phyloP scores from a whole-genome alignment of 2,113 vertebrate species.

The Hipposideros armiger region DNA sequence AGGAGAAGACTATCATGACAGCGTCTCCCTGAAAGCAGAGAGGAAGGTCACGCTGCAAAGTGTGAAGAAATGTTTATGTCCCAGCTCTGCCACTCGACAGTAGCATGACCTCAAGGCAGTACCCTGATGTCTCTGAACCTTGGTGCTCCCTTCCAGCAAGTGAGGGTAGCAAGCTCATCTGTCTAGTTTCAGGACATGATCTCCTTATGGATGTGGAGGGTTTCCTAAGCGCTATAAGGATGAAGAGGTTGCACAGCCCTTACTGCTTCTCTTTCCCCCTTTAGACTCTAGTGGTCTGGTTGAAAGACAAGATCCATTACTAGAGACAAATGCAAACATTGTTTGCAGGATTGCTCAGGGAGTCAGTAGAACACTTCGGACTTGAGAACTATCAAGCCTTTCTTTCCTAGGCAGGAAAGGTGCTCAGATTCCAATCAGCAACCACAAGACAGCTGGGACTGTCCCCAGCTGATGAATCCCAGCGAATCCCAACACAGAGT shows the following conservation, averaged over 20 bases:
- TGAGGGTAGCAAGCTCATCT: neutral
- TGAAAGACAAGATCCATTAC: neutral
- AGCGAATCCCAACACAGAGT: accelerated
- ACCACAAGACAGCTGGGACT: neutral
- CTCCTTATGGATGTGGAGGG: neutral
- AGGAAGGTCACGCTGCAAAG: neutral
- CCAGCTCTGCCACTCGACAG: neutral
- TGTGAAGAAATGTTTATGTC: neutral
- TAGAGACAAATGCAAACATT: neutral
- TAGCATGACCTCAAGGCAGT: neutral
- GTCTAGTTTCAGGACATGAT: neutral
- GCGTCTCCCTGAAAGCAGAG: neutral
- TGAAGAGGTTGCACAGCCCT: neutral
- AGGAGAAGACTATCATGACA: neutral
- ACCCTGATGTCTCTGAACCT: neutral
- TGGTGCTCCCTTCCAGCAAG: neutral
- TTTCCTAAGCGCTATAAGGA: neutral
- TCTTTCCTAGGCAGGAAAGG: neutral
- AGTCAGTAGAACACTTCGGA: neutral
- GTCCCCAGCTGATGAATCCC: accelerated
- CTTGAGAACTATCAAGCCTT: neutral
- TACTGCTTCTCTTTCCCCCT: neutral
- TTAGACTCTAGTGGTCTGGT: neutral
- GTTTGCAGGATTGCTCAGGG: neutral
- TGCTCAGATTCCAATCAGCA: neutral